Percentiles rank a stretch among this genome's conserved stretches.
These are phyloP conservation scores for Cephus runcator DNA, from an alignment of 2,888 invertebrate genomes.

Conservation along the genomic window DNA sequence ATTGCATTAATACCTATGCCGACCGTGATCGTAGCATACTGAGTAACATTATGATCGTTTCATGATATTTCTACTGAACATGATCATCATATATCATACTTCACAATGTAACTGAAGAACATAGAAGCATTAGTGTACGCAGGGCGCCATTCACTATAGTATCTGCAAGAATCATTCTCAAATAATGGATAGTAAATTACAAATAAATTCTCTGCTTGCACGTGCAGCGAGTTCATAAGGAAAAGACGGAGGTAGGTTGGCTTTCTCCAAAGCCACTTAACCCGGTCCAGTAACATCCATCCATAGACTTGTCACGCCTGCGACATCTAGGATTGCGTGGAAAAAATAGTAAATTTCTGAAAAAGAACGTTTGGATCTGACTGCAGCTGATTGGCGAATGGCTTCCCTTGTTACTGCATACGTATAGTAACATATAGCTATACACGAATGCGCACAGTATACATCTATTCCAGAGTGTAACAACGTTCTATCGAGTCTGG, in stretches of 20 bases:
- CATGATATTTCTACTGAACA: background rate
- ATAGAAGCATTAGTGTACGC: background rate
- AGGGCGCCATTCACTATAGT: background rate
- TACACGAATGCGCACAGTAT: too few relatives aligned
- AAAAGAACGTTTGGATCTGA: too few relatives aligned
- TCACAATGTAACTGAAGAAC: background rate
- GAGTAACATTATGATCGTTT: background rate
- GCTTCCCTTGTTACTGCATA: too few relatives aligned
- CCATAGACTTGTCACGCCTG: conserved; percentile 48
- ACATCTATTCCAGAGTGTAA: too few relatives aligned
- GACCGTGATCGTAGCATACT: background rate
- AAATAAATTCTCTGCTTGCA: background rate
- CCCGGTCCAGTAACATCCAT: conserved; percentile 64
- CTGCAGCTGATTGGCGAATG: too few relatives aligned
- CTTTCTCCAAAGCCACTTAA: conserved; percentile 64
- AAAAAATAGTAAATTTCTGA: background rate
- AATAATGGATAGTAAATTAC: background rate
- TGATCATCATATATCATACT: background rate
- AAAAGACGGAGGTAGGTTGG: conserved; percentile 46
- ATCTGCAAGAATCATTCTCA: background rate
- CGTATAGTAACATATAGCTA: too few relatives aligned
- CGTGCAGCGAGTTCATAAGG: conserved; percentile 41
- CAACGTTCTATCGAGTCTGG: too few relatives aligned
- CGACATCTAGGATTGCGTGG: conserved; percentile 38
- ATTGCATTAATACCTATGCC: background rate